Evolutionary conservation across 2,113 vertebrate genomes (phyloP).

Genomic region (Tympanuchus pallidicinctus): DNA sequence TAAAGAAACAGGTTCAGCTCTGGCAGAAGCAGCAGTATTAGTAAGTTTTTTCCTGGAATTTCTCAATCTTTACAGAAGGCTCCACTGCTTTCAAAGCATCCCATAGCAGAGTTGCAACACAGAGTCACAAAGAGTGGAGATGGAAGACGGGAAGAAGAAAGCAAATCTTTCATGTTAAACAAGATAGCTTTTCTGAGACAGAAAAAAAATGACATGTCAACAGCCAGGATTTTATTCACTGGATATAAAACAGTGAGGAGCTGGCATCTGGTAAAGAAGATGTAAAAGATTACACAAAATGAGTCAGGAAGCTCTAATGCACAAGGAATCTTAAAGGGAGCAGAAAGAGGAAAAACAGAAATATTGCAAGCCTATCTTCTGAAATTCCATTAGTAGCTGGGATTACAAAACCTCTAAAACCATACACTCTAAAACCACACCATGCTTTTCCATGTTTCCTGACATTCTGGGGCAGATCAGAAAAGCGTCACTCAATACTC

Average conservation of each 20-base stretch:
- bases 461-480: neutral
- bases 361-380: neutral
- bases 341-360: neutral
- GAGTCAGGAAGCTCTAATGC: neutral
- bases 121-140: neutral
- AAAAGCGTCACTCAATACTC: neutral
- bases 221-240: conserved; percentile 6
- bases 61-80: neutral
- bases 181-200: neutral
- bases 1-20: neutral
- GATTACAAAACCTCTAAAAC: neutral
- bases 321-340: neutral
- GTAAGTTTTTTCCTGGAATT: neutral
- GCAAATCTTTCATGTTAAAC: conserved; percentile 6
- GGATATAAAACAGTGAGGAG: neutral
- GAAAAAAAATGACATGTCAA: neutral
- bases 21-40: neutral
- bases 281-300: neutral
- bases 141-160: neutral
- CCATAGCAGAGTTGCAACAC: neutral
- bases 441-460: neutral
- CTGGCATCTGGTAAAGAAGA: conserved; percentile 6
- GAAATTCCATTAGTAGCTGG: neutral
- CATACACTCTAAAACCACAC: rapidly evolving
- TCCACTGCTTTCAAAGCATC: neutral